Base-by-base conservation (phyloP, 2,888 invertebrate genomes). In the Polydrusus cervinus region DNA sequence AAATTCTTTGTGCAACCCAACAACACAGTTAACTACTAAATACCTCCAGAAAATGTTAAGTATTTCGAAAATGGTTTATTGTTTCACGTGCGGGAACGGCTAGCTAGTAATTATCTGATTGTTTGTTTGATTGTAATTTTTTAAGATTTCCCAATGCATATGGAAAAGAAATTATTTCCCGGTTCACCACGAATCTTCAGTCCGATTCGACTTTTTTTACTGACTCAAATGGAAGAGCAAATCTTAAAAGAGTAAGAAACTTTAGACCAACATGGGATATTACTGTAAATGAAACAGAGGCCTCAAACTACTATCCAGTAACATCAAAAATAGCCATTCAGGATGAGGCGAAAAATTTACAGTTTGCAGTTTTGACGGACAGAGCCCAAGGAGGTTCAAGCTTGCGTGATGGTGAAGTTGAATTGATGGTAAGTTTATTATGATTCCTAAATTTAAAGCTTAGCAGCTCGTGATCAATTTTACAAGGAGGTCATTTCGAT, bases 201-300 rank as follows among this genome's bases (percentile, higher is more conserved):
- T 77, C 81, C 18, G 62, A 80, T 34, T 61, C 65, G 1, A 73
- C 72, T 1, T 95, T 94, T 86, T 94, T 89, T 86, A 95, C 95
- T 0, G 95, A 95, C 87, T 90, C 94, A 10, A 95, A 95, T 84
- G 93, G 93, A 0, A 86, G 94, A n/a, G 92, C 94, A 85, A 90
- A 92, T 86, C 87, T 93, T 77, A 88, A 89, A 82, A 85, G 94
- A 77, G 87, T 86, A 8, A 88, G 90, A 71, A 88, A 91, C 86
- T 88, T 88, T 65, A 88, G 92, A 61, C 88, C 90, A 40, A 80
- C 79, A 38, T 81, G 79, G 51, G 53, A 68, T 7, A 78, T 80
- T 49, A 45, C 71, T 16, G 65, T 69, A 10, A 14, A 61, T 7
- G 92, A 93, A 80, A 88, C 90, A 0, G 85, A 92, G 0, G 84